Evolutionary conservation across 1,140 invertebrate species (phyloP), one percentile per base, ranked within the genome.

Genomic region (Pseudobourletiella spinata): DNA sequence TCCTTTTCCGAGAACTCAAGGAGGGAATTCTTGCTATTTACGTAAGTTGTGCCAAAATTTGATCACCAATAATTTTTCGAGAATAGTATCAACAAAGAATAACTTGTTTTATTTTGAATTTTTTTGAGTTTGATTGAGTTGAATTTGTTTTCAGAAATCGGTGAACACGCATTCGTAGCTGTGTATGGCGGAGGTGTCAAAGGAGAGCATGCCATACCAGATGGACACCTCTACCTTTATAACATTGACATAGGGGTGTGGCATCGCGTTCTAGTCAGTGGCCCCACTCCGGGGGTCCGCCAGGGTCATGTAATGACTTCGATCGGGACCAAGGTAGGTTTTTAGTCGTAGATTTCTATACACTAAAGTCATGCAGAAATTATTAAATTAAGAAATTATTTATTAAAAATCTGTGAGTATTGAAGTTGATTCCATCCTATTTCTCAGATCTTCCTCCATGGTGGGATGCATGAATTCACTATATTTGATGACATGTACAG

Each of bases 1-100:
- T 11, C 59, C 59, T 15, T 20, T 11, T 61, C 20, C 59, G 20
- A 46, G 48, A 42, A 61, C 59, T 30, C 59, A 61, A 50, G 59
- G 59, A 20, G 50, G 59, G 20, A 61, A 61, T 50, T 52, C 48
- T 4, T 51, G 46, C 28, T 20, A 52, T 1, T 15, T 61, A 2
- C 8, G 58, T 59, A n/a, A 29, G 57, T 39, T 20, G 11, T 39
- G n/a, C n/a, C n/a, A n/a, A n/a, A n/a, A n/a, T n/a, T n/a, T n/a
- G n/a, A n/a, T n/a, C n/a, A n/a, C n/a, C n/a, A n/a, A n/a, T n/a
- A n/a, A n/a, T n/a, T n/a, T n/a, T n/a, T n/a, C n/a, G n/a, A n/a
- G n/a, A n/a, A n/a, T n/a, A n/a, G n/a, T n/a, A n/a, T n/a, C n/a
- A n/a, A n/a, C n/a, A n/a, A n/a, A n/a, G n/a, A n/a, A n/a, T n/a